Percentiles rank a stretch among this genome's conserved stretches.
Evolutionary conservation across 2,113 vertebrate species (phyloP).

Genomic region (Gila orcuttii): DNA sequence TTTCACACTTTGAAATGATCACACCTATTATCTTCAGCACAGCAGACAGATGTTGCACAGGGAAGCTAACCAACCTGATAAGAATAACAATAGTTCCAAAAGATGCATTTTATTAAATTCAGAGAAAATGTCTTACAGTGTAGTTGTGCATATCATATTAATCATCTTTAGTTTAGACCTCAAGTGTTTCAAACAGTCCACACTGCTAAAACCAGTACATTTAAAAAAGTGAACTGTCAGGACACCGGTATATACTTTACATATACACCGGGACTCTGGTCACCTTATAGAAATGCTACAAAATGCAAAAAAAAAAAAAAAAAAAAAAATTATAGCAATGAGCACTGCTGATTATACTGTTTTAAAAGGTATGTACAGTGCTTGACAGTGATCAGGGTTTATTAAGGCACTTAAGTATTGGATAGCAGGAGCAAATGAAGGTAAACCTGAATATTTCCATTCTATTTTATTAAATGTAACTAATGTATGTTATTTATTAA

Average conservation of each 20-base stretch:
- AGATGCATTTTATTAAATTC: background rate
- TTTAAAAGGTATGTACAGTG: background rate
- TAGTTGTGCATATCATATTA: background rate
- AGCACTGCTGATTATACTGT: background rate
- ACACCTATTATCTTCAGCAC: background rate
- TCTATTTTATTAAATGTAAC: background rate
- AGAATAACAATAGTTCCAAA: background rate
- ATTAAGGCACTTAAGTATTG: constrained; percentile 37
- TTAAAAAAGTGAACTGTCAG: background rate
- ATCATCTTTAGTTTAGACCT: constrained; percentile 4
- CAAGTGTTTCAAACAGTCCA: background rate
- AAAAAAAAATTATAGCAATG: background rate
- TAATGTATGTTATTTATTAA: background rate
- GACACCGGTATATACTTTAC: background rate
- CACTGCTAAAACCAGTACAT: background rate
- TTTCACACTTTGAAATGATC: constrained; percentile 1
- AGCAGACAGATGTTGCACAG: background rate
- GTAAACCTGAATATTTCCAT: constrained; percentile 8
- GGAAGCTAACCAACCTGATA: background rate
- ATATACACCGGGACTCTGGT: background rate
- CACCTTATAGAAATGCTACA: constrained; percentile 9
- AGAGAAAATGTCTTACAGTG: background rate
- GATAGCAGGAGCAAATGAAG: background rate
- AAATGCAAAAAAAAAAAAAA: background rate
- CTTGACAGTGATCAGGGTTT: background rate